Evolutionary conservation across 2,888 invertebrate genomes (phyloP).

Genomic region (Holacanthella duospinosa): DNA sequence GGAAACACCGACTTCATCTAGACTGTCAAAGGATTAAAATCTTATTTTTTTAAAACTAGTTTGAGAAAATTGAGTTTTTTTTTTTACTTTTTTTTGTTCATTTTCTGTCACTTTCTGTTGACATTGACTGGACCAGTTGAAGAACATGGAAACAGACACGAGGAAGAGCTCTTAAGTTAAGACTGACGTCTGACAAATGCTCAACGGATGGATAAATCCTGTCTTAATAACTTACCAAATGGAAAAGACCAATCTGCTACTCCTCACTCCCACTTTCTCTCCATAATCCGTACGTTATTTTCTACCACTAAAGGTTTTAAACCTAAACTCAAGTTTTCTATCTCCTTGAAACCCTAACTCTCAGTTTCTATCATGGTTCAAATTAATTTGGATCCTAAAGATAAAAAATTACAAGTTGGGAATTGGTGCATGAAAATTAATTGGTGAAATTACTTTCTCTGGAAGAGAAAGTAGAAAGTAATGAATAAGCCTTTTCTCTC

Average conservation of each 20-base stretch:
- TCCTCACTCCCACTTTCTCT: neutral
- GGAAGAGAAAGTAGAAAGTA: neutral
- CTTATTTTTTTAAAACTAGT: too few species aligned
- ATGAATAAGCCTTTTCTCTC: neutral
- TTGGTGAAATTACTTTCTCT: neutral
- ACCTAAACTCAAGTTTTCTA: neutral
- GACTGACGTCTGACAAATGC: conserved; percentile 2
- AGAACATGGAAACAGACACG: neutral
- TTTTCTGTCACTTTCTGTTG: too few species aligned
- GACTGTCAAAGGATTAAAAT: too few species aligned
- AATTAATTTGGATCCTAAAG: neutral
- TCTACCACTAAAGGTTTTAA: too few species aligned
- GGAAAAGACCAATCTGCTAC: neutral
- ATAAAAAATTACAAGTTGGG: neutral
- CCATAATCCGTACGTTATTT: too few species aligned
- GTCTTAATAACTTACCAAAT: conserved; percentile 2
- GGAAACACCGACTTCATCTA: too few species aligned
- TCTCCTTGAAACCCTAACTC: neutral
- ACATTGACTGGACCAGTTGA: too few species aligned
- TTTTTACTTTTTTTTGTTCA: too few species aligned
- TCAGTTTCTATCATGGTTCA: neutral
- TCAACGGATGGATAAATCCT: neutral
- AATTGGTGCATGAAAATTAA: neutral
- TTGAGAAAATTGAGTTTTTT: too few species aligned
- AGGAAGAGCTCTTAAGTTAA: neutral